Base-by-base conservation (phyloP, 37 sponge, comb jelly and placozoan genomes). In the Crambe crambe region DNA sequence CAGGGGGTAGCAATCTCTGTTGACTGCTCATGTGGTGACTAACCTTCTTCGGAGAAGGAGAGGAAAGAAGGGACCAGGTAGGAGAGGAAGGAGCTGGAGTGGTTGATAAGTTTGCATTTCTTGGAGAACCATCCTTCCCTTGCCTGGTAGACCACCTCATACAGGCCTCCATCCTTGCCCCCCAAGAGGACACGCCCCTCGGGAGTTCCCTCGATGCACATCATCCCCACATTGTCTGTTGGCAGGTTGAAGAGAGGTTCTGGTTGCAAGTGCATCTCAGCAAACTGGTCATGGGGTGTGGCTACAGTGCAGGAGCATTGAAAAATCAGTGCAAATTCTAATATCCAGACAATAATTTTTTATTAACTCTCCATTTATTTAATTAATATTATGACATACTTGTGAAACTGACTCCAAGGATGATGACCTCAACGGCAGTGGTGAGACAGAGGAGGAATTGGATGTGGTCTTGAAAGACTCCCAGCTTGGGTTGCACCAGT, bases 241-340 rank as follows among this genome's bases (percentile, higher is more conserved):
- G 93, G 88, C 4, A 98, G 78, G 77, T 85, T 56, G 80, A 96
- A 98, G 23, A 98, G 81, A 12, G 99, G 97, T 47, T 94, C 90
- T 0, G 96, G 99, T 41, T 91, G 99, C 2, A 98, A 90, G 66
- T 96, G 97, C 93, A 98, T 91, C 83, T 96, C 95, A 32, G 66
- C 81, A 70, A 78, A 63, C 3, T 77, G 83, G 75, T 89, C 91
- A 34, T 73, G 26, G 0, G 43, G 54, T 10, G 68, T 18, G 27
- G 62, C 90, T 89, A n/a, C 35, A 30, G 31, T 6, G 51, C 6
- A 47, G n/a, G n/a, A n/a, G n/a, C n/a, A n/a, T n/a, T n/a, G n/a
- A n/a, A n/a, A n/a, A n/a, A 54, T 54, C 17, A 54, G 17, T 54
- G 56, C 56, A 43, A n/a, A n/a, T n/a, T n/a, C n/a, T n/a, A n/a